These are phyloP conservation scores for Onychorhynchus coronatus DNA, from an alignment of 2,113 vertebrate genomes.

Conservation along the genomic window DNA sequence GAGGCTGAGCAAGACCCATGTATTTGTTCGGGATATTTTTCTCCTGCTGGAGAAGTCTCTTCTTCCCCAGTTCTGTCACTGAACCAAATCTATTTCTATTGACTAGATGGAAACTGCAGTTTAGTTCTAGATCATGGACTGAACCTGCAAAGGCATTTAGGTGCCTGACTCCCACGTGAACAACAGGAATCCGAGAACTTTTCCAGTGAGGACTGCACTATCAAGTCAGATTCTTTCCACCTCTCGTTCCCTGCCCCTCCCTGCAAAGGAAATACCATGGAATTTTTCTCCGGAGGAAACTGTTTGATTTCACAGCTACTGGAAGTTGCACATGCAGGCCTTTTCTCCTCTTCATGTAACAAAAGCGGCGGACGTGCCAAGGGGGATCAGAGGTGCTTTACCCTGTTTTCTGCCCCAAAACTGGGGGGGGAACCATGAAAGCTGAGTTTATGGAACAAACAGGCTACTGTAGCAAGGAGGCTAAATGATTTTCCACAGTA, in stretches of 20 bases:
- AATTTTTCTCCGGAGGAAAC: background rate
- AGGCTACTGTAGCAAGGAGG: background rate
- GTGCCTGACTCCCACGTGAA: background rate
- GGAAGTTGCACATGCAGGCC: background rate
- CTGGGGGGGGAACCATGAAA: rapidly evolving
- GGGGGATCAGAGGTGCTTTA: background rate
- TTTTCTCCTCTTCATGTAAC: background rate
- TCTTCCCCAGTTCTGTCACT: background rate
- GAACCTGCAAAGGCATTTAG: background rate
- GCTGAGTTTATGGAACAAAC: background rate
- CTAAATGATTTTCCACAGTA: background rate
- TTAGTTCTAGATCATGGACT: background rate
- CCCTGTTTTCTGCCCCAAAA: background rate
- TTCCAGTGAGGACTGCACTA: background rate
- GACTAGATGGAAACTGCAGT: background rate
- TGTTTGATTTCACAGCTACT: background rate
- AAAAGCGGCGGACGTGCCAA: rapidly evolving
- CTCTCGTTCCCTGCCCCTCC: background rate
- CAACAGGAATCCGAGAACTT: background rate
- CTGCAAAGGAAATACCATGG: background rate
- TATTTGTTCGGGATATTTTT: background rate
- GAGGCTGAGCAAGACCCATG: background rate
- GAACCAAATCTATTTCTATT: background rate
- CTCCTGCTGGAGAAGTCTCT: background rate
- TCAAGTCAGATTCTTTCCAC: background rate